Base-by-base conservation (phyloP, 2,888 invertebrate genomes). In the Nymphalis urticae region DNA sequence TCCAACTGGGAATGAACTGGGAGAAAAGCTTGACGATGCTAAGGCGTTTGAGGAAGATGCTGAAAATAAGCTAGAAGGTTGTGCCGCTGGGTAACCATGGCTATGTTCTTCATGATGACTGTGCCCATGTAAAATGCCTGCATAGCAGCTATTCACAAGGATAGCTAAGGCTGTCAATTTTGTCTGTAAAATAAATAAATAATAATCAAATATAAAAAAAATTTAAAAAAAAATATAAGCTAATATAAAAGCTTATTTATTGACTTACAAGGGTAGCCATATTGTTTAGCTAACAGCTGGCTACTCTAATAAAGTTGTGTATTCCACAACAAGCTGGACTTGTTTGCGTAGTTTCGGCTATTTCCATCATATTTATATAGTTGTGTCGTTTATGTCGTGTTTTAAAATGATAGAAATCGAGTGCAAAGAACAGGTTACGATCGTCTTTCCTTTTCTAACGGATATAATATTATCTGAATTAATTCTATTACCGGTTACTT, bases 211-310 rank as follows among this genome's bases (percentile, higher is more conserved):
- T 4, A 48, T 48, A 2, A 6, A 13, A 7, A 47, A n/a, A n/a
- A n/a, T n/a, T n/a, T 42, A 21, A 48, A 24, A 48, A 48, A 61
- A 42, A 51, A 50, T 42, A 42, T 27, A n/a, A n/a, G 2, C 42
- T 21, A 56, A n/a, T 51, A n/a, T 24, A 70, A 36, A 47, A 63
- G 17, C 47, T 27, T 21, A 51, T 10, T 27, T 53, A 48, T 19
- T 32, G 47, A 51, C 92, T 92, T 81, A 92, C 92, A 85, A 86
- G 85, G 79, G 90, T 82, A 89, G 92, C 92, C 92, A 92, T 92
- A 73, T 80, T 81, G 82, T 82, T 84, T 90, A 91, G 92, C 92
- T 92, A 92, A 90, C 84, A 91, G 92, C 92, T 88, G 90, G 90
- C 90, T 81, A 88, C 90, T 78, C 76, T 73, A 78, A 72, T 78